Conservation (phyloP, 2,113 vertebrate species). For the Podocnemis expansa region DNA sequence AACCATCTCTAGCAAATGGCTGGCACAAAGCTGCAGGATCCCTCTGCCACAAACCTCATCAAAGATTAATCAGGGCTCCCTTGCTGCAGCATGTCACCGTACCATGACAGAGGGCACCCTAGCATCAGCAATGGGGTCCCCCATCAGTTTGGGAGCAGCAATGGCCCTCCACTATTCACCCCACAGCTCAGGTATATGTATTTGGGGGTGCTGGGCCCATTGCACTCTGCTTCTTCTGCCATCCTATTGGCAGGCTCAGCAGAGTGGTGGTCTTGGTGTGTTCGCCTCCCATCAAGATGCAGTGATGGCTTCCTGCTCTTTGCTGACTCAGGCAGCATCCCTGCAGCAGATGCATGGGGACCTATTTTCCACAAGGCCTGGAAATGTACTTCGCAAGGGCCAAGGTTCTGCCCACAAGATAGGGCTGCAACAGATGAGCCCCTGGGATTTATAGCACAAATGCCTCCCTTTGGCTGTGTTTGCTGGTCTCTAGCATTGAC, state of each 20-base stretch:
- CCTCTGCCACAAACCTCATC: too few relatives aligned
- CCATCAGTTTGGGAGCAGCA: neutral
- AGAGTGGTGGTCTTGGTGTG: neutral
- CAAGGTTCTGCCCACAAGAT: neutral
- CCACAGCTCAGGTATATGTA: too few relatives aligned
- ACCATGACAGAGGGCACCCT: neutral
- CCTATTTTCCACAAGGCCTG: neutral
- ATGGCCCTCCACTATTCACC: neutral
- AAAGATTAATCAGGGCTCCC: too few relatives aligned
- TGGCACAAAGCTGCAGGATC: too few relatives aligned
- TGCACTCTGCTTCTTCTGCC: neutral
- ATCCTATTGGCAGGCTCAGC: neutral
- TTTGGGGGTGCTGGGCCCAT: neutral
- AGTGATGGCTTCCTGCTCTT: too few relatives aligned
- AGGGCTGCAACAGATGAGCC: neutral
- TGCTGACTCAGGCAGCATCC: neutral
- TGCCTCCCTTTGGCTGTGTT: neutral
- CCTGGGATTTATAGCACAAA: neutral
- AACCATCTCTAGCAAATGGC: too few relatives aligned
- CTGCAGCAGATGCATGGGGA: neutral
- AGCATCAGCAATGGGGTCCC: neutral
- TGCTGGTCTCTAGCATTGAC: neutral
- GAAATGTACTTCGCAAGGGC: neutral
- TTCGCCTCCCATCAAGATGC: too few relatives aligned
- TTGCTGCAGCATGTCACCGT: too few relatives aligned